Percentiles rank a stretch among this genome's conserved stretches.
Evolutionary conservation across 2,888 invertebrate genomes (phyloP).

Genomic region (Polydrusus pterygomalis): DNA sequence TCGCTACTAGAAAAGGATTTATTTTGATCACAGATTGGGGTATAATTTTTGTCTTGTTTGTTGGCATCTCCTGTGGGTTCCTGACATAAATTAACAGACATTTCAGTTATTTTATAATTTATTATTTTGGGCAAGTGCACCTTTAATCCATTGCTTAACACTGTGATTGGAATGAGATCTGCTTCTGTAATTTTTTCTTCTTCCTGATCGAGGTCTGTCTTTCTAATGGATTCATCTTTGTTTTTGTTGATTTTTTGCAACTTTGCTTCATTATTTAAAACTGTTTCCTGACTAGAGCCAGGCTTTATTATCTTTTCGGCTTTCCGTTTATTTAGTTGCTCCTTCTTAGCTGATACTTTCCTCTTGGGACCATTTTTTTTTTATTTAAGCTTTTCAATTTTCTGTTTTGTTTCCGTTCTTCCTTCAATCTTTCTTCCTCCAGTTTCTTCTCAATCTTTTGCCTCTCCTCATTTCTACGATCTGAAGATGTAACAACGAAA

Average conservation of each 20-base stretch:
- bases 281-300: background rate
- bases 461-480: conserved; percentile 20
- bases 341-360: background rate
- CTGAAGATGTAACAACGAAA: conserved; percentile 20
- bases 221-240: background rate
- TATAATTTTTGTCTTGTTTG: too few relatives aligned
- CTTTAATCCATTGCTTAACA: background rate
- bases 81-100: too few relatives aligned
- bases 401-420: conserved; percentile 20
- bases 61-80: too few relatives aligned
- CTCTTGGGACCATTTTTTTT: conserved; percentile 8
- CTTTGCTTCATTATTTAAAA: conserved; percentile 2
- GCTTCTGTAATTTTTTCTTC: background rate
- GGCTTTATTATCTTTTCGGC: background rate
- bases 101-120: background rate
- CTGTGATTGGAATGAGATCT: background rate
- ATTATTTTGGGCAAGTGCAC: background rate
- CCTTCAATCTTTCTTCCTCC: conserved; percentile 24
- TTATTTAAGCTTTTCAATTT: conserved; percentile 2
- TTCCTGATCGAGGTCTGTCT: background rate
- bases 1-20: too few relatives aligned
- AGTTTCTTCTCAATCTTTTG: conserved; percentile 31
- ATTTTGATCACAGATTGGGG: too few relatives aligned
- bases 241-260: background rate
- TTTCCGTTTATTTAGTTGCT: background rate